Evolutionary conservation across 2,888 invertebrate species (phyloP), one percentile per base, ranked within the genome.

Genomic region (Caradrina kadenii): DNA sequence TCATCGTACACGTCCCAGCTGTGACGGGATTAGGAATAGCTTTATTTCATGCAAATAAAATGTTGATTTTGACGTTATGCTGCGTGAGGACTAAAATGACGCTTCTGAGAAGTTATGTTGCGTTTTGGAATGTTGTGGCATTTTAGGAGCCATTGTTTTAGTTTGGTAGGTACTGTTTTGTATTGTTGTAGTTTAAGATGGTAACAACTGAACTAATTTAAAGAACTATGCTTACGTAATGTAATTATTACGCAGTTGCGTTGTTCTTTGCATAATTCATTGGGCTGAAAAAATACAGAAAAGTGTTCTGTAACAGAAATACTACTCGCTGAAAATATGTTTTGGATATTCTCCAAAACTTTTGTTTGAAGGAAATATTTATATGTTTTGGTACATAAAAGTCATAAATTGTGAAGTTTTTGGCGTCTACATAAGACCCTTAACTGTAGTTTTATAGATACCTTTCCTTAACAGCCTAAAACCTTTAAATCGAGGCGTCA

Each of bases 21-120:
- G 93, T 90, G 93, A 90, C 87, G 81, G 84, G 90, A 90, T 91
- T 93, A 75, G 88, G 82, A 94, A 94, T 94, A 84, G 86, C 90
- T 91, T 89, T 90, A 91, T 94, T 92, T 88, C 83, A 91, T 91
- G 90, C 86, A 86, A 91, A 91, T 91, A 88, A 68, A 87, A 90
- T 91, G 89, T 85, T 84, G 70, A 83, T 86, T 89, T 89, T 87
- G 87, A 88, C 85, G 86, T 81, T 77, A 77, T 74, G 80, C 76
- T 85, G 85, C 80, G 88, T 86, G 87, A 69, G 62, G 67, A 66
- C 74, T 83, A 81, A 85, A 81, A 81, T 82, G 80, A 80, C 74
- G 82, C 73, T 84, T 77, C 79, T 69, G 45, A 64, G 79, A 73
- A 80, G 55, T 69, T 68, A 26, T 63, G 62, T 64, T 54, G 65